Evolutionary conservation across 2,888 invertebrate species (phyloP), one percentile per base, ranked within the genome.

Genomic region (Opisthograptis luteolata): DNA sequence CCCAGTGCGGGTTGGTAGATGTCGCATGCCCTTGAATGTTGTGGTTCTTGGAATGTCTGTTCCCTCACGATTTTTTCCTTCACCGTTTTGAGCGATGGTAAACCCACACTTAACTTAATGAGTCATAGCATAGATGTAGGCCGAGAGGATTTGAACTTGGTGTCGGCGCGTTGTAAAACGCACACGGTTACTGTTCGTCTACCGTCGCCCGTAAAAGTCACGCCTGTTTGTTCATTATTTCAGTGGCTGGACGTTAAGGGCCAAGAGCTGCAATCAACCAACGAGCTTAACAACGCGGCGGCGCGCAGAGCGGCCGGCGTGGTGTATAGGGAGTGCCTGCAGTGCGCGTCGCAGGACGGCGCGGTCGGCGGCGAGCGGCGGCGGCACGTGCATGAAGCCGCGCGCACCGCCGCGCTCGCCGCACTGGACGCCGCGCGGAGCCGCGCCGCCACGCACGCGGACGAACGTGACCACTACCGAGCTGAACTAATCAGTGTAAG

Each of bases 341-440:
- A 39, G 25, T 50, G 60, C 43, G 78, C 79, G 40, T 75, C 84
- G 17, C 85, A 87, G 12, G 73, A 66, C 9, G 91, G 91, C 56
- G 88, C 57, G 13, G 30, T 63, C 15, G 36, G 51, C 17, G 51
- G 25, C n/a, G 42, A 45, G 28, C 36, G 44, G 19, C 42, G 55
- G 32, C 35, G 12, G 6, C 19, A 15, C 6, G 53, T 42, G 25
- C 62, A 62, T 14, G 36, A 22, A 13, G 24, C 30, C 2, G 62
- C 56, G 2, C 15, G 32, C 3, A 15, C 9, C 4, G 55, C 50
- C 6, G 62, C 60, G 4, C 15, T 28, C n/a, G 17, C 24, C 0
- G 40, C 44, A 7, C 46, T 57, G 3, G 25, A 25, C 20, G 20
- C 10, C 1, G 31, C 14, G 14, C 40, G 36, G 35, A 46, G 37